Evolutionary conservation across 2,113 vertebrate genomes (phyloP).

Genomic region (Naja naja): DNA sequence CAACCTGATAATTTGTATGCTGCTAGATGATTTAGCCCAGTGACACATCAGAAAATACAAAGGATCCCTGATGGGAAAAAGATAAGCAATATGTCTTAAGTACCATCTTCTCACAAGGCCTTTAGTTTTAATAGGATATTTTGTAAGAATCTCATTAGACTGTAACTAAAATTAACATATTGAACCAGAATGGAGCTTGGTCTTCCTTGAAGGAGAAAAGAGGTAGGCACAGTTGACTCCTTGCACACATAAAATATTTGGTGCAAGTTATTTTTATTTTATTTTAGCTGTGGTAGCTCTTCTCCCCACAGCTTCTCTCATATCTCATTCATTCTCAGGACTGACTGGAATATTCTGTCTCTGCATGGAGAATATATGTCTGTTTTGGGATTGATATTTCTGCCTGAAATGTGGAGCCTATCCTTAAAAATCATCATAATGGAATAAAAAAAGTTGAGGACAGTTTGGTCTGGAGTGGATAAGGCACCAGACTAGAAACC

Average conservation of each 20-base stretch:
- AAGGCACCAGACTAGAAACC: neutral
- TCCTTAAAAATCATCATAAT: neutral
- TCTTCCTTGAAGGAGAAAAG: conserved; percentile 54
- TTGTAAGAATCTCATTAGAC: conserved; percentile 59
- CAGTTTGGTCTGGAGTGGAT: neutral
- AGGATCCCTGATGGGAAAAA: conserved; percentile 57
- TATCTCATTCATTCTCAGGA: neutral
- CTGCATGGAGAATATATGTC: neutral
- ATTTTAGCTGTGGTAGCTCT: conserved; percentile 9
- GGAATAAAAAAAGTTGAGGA: neutral
- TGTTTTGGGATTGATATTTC: neutral
- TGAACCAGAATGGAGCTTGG: conserved; percentile 46
- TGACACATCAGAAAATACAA: conserved; percentile 54
- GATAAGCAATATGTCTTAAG: conserved; percentile 57
- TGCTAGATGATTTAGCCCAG: conserved; percentile 53
- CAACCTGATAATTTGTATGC: conserved; percentile 46
- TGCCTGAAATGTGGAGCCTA: neutral
- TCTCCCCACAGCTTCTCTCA: neutral
- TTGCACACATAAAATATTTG: conserved; percentile 36
- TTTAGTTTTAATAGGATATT: conserved; percentile 58
- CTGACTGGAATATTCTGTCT: neutral
- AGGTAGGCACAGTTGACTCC: conserved; percentile 40
- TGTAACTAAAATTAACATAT: conserved; percentile 58
- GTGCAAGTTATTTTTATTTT: conserved; percentile 21
- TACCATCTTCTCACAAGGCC: conserved; percentile 45